These are phyloP conservation scores for Gephyroberyx darwinii DNA, from an alignment of 2,797 vertebrate species.

Conservation along the genomic window DNA sequence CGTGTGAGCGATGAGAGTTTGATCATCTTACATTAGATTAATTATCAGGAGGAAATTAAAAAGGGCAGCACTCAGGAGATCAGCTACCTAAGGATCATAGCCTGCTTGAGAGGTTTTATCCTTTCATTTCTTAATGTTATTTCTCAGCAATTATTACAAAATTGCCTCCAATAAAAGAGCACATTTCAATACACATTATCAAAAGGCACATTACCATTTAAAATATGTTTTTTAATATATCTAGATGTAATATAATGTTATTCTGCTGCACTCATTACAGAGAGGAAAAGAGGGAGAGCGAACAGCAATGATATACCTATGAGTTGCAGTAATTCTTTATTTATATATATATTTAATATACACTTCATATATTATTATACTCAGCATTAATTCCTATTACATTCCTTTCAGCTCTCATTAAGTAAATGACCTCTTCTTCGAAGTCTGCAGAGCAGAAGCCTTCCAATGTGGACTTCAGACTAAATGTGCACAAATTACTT, in stretches of 20 bases:
- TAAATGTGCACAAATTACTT: neutral
- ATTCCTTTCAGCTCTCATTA: too few species aligned
- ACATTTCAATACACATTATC: slow-evolving; percentile 9
- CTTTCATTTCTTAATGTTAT: slow-evolving; percentile 2
- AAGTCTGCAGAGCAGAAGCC: too few species aligned
- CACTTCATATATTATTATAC: too few species aligned
- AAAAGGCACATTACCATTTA: neutral
- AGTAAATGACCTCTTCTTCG: too few species aligned
- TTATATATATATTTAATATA: too few species aligned
- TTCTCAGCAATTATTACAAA: neutral
- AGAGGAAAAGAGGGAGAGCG: neutral
- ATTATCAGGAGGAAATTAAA: slow-evolving; percentile 27
- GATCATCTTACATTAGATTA: slow-evolving; percentile 38
- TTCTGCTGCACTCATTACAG: neutral
- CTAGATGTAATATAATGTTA: neutral
- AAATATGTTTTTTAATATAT: slow-evolving; percentile 12
- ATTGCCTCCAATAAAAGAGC: neutral
- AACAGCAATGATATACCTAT: neutral
- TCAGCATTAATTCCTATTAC: too few species aligned
- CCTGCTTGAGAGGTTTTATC: neutral
- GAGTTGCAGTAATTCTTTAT: neutral
- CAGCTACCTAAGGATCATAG: slow-evolving; percentile 36
- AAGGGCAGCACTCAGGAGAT: slow-evolving; percentile 20
- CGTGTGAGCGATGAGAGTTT: slow-evolving; percentile 14
- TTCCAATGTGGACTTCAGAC: neutral